These are phyloP conservation scores for Peromyscus aztecus DNA, from an alignment of 2,797 vertebrate genomes.

Conservation along the genomic window DNA sequence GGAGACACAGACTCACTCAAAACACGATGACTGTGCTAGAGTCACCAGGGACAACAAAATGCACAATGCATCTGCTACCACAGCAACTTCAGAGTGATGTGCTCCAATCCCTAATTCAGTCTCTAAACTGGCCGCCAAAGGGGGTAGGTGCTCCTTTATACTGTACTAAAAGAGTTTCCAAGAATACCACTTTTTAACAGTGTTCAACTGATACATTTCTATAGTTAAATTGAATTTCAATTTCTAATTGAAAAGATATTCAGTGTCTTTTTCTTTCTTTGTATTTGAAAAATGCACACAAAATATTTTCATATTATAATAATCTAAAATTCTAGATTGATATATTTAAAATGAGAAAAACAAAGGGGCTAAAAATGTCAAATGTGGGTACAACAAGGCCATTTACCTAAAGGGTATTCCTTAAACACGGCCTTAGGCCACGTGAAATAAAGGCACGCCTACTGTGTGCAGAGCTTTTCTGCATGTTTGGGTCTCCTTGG, in stretches of 20 bases:
- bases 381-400: background rate
- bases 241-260: background rate
- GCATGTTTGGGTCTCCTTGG: too few species aligned
- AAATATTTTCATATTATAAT: background rate
- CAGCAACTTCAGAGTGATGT: background rate
- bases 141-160: background rate
- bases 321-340: background rate
- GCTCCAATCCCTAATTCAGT: background rate
- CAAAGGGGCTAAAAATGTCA: background rate
- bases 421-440: background rate
- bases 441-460: too few species aligned
- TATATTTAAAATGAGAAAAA: background rate
- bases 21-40: background rate
- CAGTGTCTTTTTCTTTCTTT: background rate
- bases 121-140: background rate
- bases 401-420: background rate
- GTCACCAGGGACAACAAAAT: background rate
- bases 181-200: background rate
- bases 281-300: background rate
- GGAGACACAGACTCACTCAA: background rate
- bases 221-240: background rate
- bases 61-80: rapidly evolving
- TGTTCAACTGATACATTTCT: background rate
- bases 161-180: background rate
- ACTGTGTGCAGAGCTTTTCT: background rate